Conservation (phyloP, 2,888 invertebrate genomes). For the Athripsodes cinereus region DNA sequence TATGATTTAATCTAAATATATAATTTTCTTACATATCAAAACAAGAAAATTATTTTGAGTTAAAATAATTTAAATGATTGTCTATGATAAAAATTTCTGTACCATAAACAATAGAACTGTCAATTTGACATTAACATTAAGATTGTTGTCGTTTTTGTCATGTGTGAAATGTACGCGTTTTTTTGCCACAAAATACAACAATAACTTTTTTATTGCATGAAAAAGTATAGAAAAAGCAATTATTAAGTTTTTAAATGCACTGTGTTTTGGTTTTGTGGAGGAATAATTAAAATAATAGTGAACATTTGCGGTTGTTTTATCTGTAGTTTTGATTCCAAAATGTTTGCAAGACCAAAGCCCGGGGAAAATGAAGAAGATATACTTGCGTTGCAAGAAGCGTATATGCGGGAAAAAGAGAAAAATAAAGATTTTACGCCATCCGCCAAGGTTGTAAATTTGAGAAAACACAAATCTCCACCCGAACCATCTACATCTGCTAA, state of each 20-base stretch:
- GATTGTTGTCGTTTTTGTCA: not conserved
- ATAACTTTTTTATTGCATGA: not conserved
- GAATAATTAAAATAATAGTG: not conserved
- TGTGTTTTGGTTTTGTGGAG: not conserved
- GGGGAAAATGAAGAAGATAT: constrained; percentile 70
- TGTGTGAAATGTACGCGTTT: not conserved
- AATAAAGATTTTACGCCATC: constrained; percentile 54
- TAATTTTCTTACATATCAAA: no score
- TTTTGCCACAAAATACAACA: not conserved
- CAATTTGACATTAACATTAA: not conserved
- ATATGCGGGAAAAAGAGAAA: constrained; percentile 49
- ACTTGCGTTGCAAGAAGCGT: constrained; percentile 67
- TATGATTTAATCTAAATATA: no score
- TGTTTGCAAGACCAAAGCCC: constrained; percentile 57
- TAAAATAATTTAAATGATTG: no score
- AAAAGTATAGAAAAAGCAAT: not conserved
- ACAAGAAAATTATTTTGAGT: no score
- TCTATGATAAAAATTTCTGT: no score
- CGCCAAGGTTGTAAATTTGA: constrained; percentile 51
- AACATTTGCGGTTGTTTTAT: not conserved
- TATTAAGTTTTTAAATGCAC: no score
- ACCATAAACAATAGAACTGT: no score
- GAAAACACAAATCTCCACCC: constrained; percentile 22
- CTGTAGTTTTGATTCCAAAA: constrained; percentile 3
- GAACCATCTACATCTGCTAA: constrained; percentile 33